A percentile compares a stretch with the other conserved stretches of the same genome.
Conservation (phyloP, 2,113 vertebrate species). For the Tragelaphus scriptus region DNA sequence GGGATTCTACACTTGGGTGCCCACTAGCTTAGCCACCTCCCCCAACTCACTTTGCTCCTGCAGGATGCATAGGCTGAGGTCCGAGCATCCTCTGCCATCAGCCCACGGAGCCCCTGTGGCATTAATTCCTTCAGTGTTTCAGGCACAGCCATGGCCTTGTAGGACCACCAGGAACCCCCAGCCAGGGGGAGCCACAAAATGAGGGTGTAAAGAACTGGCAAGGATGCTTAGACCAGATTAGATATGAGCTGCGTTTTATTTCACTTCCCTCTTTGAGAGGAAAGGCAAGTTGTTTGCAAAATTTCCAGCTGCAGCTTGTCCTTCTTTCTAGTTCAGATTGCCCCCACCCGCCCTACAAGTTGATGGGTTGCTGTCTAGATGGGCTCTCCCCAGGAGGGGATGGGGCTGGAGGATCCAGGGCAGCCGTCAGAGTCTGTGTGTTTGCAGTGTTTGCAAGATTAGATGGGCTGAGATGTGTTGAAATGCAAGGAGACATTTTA, state of each 20-base stretch:
- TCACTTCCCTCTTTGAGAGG: constrained; percentile 66
- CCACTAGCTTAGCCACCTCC: neutral
- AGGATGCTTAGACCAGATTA: constrained; percentile 83
- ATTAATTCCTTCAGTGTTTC: neutral
- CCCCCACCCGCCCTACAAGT: neutral
- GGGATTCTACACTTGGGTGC: neutral
- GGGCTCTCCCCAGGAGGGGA: too few species aligned
- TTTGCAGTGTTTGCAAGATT: neutral
- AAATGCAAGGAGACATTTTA: neutral
- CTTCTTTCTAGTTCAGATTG: neutral
- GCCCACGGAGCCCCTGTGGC: neutral
- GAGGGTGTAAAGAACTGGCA: constrained; percentile 65
- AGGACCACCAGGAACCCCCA: constrained; percentile 76
- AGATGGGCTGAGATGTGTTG: neutral
- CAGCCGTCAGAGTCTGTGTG: neutral
- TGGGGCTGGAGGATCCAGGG: neutral
- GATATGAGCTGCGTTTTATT: constrained; percentile 82
- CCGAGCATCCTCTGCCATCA: neutral
- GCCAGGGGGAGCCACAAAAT: constrained; percentile 47
- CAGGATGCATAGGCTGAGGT: neutral
- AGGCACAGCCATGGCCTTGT: constrained; percentile 70
- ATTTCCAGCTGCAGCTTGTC: neutral
- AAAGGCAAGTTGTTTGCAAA: constrained; percentile 14
- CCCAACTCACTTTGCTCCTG: neutral
- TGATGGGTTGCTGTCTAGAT: neutral